Conservation (phyloP, 2,888 invertebrate species). For the Arge pagana region DNA sequence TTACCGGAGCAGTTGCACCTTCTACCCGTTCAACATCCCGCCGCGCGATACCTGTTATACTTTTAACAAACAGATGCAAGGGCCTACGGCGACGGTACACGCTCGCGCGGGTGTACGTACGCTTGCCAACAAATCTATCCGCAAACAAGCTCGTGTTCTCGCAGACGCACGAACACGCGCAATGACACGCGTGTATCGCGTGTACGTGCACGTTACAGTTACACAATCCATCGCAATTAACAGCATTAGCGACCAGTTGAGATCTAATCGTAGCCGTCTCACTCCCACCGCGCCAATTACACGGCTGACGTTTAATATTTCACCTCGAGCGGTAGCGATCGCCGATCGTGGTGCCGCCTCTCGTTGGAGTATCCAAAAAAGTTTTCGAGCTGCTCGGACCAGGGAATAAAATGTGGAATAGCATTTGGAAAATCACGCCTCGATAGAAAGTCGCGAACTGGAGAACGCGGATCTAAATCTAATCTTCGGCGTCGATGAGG, state of each 20-base stretch:
- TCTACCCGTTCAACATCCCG: too few relatives aligned
- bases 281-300: constrained; percentile 40
- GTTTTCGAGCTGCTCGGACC: too few relatives aligned
- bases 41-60: constrained; percentile 19
- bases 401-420: too few relatives aligned
- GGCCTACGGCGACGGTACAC: neutral
- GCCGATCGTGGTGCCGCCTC: too few relatives aligned
- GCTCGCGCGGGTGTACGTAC: neutral
- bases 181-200: neutral
- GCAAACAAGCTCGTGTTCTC: neutral
- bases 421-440: too few relatives aligned
- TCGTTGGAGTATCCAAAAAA: too few relatives aligned
- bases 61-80: constrained; percentile 7
- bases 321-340: constrained; percentile 36
- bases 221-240: constrained; percentile 47
- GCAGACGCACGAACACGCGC: constrained; percentile 7
- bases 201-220: constrained; percentile 32
- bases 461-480: too few relatives aligned
- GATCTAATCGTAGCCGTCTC: constrained; percentile 40
- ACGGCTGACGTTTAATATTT: constrained; percentile 43
- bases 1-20: neutral
- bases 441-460: too few relatives aligned
- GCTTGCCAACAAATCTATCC: too few relatives aligned
- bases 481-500: too few relatives aligned
- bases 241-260: constrained; percentile 40